Conservation (phyloP, 2,113 vertebrate species). For the Odocoileus hemionus region DNA sequence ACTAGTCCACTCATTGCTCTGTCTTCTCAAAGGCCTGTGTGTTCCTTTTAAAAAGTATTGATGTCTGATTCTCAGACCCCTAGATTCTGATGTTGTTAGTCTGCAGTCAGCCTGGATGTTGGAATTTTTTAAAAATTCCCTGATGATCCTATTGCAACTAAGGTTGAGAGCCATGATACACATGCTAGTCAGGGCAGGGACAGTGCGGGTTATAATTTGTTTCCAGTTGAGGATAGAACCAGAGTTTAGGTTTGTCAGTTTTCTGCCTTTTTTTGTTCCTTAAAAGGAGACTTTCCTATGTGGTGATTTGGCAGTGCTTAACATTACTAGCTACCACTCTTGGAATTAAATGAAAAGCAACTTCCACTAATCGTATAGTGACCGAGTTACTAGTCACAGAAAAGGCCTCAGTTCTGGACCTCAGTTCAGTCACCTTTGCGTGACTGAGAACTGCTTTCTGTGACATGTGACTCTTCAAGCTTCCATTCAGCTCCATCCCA, state of each 20-base stretch:
- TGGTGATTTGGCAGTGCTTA: background rate
- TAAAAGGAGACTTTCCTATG: background rate
- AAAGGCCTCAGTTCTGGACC: background rate
- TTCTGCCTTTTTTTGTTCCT: background rate
- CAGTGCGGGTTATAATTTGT: background rate
- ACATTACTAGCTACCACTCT: background rate
- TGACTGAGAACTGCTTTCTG: conserved; percentile 40
- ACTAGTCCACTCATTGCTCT: background rate
- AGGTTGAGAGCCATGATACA: background rate
- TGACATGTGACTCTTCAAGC: conserved; percentile 7
- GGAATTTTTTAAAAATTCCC: background rate
- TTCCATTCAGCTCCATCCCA: background rate
- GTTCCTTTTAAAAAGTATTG: background rate
- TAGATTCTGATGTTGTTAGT: background rate
- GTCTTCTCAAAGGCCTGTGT: background rate
- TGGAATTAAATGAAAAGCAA: background rate
- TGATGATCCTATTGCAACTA: background rate
- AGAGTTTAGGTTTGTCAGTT: background rate
- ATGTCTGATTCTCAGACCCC: background rate
- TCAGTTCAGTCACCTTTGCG: background rate
- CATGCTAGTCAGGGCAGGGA: background rate
- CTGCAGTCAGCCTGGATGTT: background rate
- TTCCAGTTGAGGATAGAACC: background rate
- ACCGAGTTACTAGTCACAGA: background rate
- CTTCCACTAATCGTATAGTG: background rate